Conservation (phyloP, 2,888 invertebrate species). For the Netelia melanura region DNA sequence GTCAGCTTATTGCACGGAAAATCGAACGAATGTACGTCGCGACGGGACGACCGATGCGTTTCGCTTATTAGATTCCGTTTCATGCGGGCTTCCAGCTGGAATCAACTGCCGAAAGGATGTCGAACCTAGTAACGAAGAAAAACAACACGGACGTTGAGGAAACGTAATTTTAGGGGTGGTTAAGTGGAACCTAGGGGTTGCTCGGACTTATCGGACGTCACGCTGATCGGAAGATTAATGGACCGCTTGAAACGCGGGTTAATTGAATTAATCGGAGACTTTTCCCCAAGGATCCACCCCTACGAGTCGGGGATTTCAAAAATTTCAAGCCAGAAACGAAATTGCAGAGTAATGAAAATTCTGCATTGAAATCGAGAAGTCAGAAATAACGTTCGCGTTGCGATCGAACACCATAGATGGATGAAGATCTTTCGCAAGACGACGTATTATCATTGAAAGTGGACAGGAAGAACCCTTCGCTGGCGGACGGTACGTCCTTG, state of each 20-base stretch:
- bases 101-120: not conserved
- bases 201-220: too few relatives aligned
- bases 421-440: conserved; percentile 33
- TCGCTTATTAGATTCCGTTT: conserved; percentile 34
- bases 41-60: conserved; percentile 30
- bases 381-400: not conserved
- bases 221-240: too few relatives aligned
- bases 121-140: conserved; percentile 14
- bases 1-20: conserved; percentile 75
- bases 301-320: too few relatives aligned
- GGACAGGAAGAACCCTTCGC: conserved; percentile 44
- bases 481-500: conserved; percentile 55
- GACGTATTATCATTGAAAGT: conserved; percentile 53
- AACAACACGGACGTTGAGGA: not conserved
- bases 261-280: too few relatives aligned
- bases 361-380: too few relatives aligned
- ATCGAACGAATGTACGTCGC: conserved; percentile 58
- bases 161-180: too few relatives aligned
- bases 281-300: too few relatives aligned
- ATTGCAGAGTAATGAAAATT: too few relatives aligned
- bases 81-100: not conserved
- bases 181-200: too few relatives aligned
- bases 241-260: too few relatives aligned
- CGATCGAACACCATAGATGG: conserved; percentile 39
- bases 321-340: too few relatives aligned